A percentile compares a stretch with the other conserved stretches of the same genome.
Evolutionary conservation across 2,888 invertebrate species (phyloP).

Genomic region (Philonicus albiceps): DNA sequence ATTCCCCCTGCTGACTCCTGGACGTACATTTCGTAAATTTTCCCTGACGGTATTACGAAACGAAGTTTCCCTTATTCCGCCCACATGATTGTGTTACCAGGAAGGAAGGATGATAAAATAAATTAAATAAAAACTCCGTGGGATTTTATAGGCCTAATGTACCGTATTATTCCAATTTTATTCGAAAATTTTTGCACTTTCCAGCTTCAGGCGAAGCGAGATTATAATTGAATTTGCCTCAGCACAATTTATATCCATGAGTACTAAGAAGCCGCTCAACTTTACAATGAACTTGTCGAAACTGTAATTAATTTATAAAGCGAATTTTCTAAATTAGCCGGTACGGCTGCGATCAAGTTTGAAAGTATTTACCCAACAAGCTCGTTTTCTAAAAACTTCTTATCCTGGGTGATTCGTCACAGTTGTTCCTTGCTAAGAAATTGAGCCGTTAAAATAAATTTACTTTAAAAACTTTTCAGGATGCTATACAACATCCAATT

Average conservation of each 20-base stretch:
- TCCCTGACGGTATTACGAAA: neutral
- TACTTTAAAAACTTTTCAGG: conserved; percentile 16
- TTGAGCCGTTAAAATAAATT: conserved; percentile 7
- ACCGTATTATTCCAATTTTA: conserved; percentile 14
- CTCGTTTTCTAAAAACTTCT: neutral
- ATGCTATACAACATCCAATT: neutral
- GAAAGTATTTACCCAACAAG: neutral
- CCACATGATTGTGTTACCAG: neutral
- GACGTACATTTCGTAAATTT: neutral
- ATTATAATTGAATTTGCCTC: neutral
- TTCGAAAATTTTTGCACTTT: neutral
- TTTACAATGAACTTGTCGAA: neutral
- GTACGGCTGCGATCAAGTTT: neutral
- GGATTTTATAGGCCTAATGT: neutral
- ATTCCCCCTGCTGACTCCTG: neutral
- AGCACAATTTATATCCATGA: neutral
- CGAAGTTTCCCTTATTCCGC: neutral
- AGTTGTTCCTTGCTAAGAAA: neutral
- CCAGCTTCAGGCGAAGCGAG: neutral
- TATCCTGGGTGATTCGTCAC: neutral
- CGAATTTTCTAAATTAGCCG: conserved; percentile 15
- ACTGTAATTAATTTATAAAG: conserved; percentile 26
- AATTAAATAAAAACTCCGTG: neutral
- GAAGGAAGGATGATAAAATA: neutral
- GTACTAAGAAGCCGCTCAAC: neutral